Evolutionary conservation across 2,113 vertebrate genomes (phyloP).

Genomic region (Lipotes vexillifer): DNA sequence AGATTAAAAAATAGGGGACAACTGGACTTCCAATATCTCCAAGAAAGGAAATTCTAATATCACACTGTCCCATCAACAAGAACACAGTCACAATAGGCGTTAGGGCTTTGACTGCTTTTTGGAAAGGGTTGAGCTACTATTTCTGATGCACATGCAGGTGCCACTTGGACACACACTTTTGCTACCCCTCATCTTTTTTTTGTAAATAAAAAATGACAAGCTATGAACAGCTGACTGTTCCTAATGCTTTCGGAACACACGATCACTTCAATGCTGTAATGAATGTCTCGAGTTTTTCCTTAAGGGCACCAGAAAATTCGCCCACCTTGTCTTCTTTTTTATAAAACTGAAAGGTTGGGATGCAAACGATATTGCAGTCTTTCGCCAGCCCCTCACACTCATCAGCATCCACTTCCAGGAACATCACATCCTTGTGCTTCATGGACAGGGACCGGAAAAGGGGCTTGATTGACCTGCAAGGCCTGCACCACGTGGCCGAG

Average conservation of each 20-base stretch:
- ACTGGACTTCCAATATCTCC: neutral
- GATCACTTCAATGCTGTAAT: conserved; percentile 66
- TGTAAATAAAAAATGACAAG: neutral
- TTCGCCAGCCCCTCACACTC: conserved; percentile 40
- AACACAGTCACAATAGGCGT: neutral
- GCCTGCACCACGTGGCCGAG: conserved; percentile 49
- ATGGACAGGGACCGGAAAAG: conserved; percentile 28
- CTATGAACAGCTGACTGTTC: neutral
- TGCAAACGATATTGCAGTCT: neutral
- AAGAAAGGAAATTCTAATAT: neutral
- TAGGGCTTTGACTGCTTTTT: neutral
- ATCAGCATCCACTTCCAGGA: conserved; percentile 49
- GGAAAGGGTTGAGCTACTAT: neutral
- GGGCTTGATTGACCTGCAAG: conserved; percentile 47
- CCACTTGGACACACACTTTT: neutral
- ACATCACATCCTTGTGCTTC: conserved; percentile 35
- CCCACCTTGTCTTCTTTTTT: conserved; percentile 63
- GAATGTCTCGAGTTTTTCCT: conserved; percentile 20
- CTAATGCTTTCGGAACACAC: neutral
- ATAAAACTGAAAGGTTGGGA: conserved; percentile 72
- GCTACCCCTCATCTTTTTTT: neutral
- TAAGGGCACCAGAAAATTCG: conserved; percentile 49
- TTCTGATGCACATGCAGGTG: neutral
- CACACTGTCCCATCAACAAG: neutral
- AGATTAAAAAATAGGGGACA: neutral